phyloP scores from a whole-genome alignment of 2,113 vertebrate species.

The Amazona vittata region DNA sequence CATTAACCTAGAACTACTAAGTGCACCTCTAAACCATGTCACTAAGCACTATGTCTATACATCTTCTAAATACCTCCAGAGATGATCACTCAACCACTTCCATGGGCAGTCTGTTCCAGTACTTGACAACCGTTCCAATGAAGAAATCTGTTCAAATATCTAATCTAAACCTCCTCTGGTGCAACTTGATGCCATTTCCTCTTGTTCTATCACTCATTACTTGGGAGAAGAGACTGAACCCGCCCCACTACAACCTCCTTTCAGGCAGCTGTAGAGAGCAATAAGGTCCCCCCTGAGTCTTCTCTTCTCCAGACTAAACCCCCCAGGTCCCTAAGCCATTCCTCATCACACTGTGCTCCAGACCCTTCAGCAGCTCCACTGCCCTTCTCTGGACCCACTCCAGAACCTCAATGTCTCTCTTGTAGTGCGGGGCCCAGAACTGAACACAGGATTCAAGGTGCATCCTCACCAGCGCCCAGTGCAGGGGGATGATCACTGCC shows the following conservation, averaged over 20 bases:
- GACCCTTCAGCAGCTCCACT: fast-evolving
- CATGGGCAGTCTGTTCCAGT: not conserved
- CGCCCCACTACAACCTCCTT: not conserved
- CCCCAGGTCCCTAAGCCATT: not conserved
- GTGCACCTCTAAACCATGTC: not conserved
- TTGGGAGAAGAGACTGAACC: not conserved
- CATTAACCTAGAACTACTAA: not conserved
- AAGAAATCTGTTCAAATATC: not conserved
- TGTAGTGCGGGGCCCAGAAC: not conserved
- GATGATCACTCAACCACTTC: not conserved
- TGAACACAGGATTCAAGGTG: fast-evolving
- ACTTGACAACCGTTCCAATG: fast-evolving
- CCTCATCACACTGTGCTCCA: no score
- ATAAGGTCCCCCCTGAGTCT: not conserved
- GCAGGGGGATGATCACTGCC: not conserved
- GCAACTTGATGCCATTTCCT: not conserved
- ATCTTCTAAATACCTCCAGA: not conserved
- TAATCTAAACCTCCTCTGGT: not conserved
- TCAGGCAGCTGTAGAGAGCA: not conserved
- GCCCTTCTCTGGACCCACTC: not conserved
- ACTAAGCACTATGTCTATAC: not conserved
- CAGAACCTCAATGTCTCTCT: not conserved
- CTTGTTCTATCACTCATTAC: not conserved
- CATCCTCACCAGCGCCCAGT: not conserved
- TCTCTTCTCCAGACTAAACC: not conserved